Base-by-base conservation (phyloP, 2,113 vertebrate species). In the Triplophysa tibetana region DNA sequence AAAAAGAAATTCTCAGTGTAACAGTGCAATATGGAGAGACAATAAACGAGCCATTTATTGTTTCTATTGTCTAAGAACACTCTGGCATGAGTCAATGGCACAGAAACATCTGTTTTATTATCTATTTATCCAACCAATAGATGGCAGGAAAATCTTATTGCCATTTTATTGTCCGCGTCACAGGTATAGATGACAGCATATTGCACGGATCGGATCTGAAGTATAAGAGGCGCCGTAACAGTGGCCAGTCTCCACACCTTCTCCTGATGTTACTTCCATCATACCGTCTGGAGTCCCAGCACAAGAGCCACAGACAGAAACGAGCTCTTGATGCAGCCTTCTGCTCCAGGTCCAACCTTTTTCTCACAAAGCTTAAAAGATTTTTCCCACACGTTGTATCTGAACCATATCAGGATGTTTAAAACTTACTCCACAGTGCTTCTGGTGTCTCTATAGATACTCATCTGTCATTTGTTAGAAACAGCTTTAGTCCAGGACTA, bases 191-290 rank as follows among this genome's bases (percentile, higher is more conserved):
- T 75, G 92, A 93, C 83, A 90, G 88, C 81, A 88, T 90, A 58
- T 68, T 85, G 82, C 85, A 83, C 12, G 81, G 86, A 0, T 78
- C 83, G 9, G 90, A 91, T 75, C 87, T 89, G 65, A 92, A 91
- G 83, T 87, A 85, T 70, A 89, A 85, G 83, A 88, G 70, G 76
- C 87, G 85, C 2, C 83, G 83, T 9, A 87, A 90, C 69, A 91
- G 85, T 6, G 77, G 84, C 24, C 89, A 86, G n/a, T 83, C 88
- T 73, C 93, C 93, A 10, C 92, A 94, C 81, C 89, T 94, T 56
- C 90, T 94, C 45, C 86, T 94, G 66, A 93, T 93, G 91, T 83
- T 94, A 82, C 88, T 94, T 23, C 93, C 93, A 0, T 89, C 93
- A 0, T 92, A 91, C 75, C 85, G 93, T 2, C 87, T 92, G 50